A percentile compares a stretch with the other conserved stretches of the same genome.
Conservation (phyloP, 1,140 invertebrate species). For the Drosophila mojavensis region DNA sequence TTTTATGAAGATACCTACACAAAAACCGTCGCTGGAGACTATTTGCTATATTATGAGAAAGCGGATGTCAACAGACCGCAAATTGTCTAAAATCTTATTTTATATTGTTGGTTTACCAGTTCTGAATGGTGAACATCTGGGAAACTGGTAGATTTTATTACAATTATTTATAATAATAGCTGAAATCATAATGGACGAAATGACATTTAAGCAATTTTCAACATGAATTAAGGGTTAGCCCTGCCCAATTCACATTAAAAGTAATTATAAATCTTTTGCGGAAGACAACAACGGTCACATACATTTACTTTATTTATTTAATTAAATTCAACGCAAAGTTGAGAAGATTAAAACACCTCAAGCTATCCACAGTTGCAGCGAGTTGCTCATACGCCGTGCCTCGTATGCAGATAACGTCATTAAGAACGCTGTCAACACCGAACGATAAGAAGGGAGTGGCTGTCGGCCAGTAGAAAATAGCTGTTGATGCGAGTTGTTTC, state of each 20-base stretch:
- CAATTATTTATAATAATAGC: too few species aligned
- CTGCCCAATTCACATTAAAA: conserved; percentile 1
- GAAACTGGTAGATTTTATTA: too few species aligned
- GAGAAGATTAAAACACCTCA: conserved; percentile 1
- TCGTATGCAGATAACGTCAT: conserved; percentile 76
- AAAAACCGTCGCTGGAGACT: too few species aligned
- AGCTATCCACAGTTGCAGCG: conserved; percentile 29
- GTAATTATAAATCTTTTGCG: conserved; percentile 62
- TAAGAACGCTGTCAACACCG: conserved; percentile 49
- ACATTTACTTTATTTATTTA: conserved; percentile 80
- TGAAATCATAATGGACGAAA: too few species aligned
- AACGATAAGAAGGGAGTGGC: background rate
- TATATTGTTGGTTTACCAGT: too few species aligned
- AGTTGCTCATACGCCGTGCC: conserved; percentile 58
- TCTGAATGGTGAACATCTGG: too few species aligned
- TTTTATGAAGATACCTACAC: too few species aligned
- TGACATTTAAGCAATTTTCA: background rate
- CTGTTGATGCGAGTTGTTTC: conserved; percentile 61
- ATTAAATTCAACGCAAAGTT: conserved; percentile 66
- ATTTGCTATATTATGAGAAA: too few species aligned
- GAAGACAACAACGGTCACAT: conserved; percentile 50
- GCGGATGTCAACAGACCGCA: too few species aligned
- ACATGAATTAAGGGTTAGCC: conserved; percentile 40
- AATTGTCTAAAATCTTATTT: too few species aligned
- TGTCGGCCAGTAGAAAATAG: background rate